Evolutionary conservation across 2,113 vertebrate species (phyloP).

Genomic region (Melanotaenia duboulayi): DNA sequence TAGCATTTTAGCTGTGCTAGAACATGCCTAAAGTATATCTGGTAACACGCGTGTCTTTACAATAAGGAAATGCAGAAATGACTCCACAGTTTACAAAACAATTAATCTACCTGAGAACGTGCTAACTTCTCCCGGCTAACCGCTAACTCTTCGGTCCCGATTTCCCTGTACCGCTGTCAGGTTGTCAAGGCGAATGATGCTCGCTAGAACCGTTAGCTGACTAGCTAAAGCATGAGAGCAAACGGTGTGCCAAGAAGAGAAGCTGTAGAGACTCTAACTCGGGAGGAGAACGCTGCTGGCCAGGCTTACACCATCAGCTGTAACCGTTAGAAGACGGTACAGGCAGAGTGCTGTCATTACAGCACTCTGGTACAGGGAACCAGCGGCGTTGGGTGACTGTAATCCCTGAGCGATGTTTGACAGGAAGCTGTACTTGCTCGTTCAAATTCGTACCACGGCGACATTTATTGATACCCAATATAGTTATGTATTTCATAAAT

Average conservation of each 20-base stretch:
- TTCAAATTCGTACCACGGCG: no score
- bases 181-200: conserved; percentile 37
- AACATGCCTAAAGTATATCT: conserved; percentile 17
- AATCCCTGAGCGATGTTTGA: background rate
- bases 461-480: background rate
- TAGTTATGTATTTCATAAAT: no score
- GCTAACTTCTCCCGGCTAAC: conserved; percentile 23
- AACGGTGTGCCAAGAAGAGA: conserved; percentile 68
- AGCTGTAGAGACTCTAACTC: conserved; percentile 17
- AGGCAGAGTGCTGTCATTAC: no score
- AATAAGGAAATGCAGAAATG: background rate
- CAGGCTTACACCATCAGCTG: background rate
- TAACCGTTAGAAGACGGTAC: conserved; percentile 12
- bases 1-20: conserved; percentile 41
- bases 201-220: conserved; percentile 46
- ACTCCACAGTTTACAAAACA: background rate
- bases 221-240: conserved; percentile 58
- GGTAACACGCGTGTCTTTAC: conserved; percentile 2
- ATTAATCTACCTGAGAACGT: conserved; percentile 51
- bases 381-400: background rate
- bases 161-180: conserved; percentile 11
- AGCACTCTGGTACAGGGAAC: background rate
- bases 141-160: conserved; percentile 11
- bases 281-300: background rate
- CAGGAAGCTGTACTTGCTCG: background rate